Conservation (phyloP, 92 coral and sea anemone genomes). For the Zoanthus solanderi region DNA sequence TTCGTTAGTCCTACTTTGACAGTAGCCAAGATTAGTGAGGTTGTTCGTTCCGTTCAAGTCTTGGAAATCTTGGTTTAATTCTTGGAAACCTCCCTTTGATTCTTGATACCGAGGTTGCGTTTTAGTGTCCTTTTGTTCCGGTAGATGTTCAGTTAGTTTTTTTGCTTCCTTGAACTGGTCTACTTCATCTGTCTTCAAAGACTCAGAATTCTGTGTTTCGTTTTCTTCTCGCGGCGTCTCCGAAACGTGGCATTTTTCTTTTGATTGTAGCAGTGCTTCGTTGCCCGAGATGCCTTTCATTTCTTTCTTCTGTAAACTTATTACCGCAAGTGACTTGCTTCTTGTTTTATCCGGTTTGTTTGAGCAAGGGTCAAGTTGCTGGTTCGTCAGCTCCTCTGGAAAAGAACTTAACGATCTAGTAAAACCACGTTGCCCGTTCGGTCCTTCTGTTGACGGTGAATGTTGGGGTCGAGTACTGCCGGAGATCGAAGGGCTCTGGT, state of each 20-base stretch:
- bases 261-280: background rate
- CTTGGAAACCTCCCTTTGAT: background rate
- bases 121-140: background rate
- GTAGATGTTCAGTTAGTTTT: background rate
- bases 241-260: background rate
- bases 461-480: background rate
- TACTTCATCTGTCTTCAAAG: background rate
- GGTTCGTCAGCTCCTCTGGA: background rate
- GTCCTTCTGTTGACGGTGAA: background rate
- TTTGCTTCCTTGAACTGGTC: background rate
- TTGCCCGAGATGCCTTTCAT: background rate
- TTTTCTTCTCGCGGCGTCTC: background rate
- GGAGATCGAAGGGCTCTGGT: background rate
- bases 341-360: background rate
- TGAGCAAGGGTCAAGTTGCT: background rate
- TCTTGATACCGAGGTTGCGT: background rate
- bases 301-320: background rate
- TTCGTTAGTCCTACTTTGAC: background rate
- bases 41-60: background rate
- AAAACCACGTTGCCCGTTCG: constrained; percentile 6
- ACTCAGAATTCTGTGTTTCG: background rate
- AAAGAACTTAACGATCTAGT: constrained; percentile 21
- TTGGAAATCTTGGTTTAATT: background rate
- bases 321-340: constrained; percentile 41
- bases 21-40: background rate